phyloP scores from a whole-genome alignment of 1,140 invertebrate genomes.

The Lasioglossum albipes region DNA sequence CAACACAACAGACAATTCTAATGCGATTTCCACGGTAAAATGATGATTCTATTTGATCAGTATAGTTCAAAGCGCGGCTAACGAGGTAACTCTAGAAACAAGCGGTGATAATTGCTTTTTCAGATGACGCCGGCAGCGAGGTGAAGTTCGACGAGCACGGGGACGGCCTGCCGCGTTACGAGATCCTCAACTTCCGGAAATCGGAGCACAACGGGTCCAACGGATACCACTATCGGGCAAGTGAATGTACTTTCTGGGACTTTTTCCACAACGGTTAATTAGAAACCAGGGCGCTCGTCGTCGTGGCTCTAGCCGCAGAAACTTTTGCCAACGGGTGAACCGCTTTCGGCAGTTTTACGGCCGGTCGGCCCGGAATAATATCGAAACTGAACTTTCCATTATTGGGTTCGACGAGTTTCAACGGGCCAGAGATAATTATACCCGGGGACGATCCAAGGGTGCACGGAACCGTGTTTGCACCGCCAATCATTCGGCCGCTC shows the following conservation, averaged over 20 bases:
- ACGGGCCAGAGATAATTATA: slow-evolving; percentile 16
- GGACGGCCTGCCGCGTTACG: slow-evolving; percentile 85
- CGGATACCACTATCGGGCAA: slow-evolving; percentile 84
- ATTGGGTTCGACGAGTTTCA: slow-evolving; percentile 2
- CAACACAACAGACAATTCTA: too few species aligned
- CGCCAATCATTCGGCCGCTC: not conserved
- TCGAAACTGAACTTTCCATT: slow-evolving; percentile 19
- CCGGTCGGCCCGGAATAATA: not conserved
- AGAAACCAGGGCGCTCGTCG: not conserved
- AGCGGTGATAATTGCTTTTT: slow-evolving; percentile 54
- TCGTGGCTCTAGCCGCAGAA: not conserved
- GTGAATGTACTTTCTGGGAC: slow-evolving; percentile 41
- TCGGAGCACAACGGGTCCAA: slow-evolving; percentile 77
- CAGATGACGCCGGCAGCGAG: slow-evolving; percentile 84
- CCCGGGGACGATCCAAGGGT: not conserved
- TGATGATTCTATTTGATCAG: too few species aligned
- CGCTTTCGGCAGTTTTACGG: slow-evolving; percentile 28
- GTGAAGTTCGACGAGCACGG: slow-evolving; percentile 85
- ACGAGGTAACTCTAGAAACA: too few species aligned
- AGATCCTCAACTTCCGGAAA: slow-evolving; percentile 83
- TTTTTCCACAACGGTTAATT: slow-evolving; percentile 42
- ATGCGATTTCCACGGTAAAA: too few species aligned
- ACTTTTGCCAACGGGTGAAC: not conserved
- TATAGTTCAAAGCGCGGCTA: too few species aligned
- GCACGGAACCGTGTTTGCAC: not conserved